phyloP scores from a whole-genome alignment of 2,113 vertebrate genomes.

The Pelodiscus sinensis region DNA sequence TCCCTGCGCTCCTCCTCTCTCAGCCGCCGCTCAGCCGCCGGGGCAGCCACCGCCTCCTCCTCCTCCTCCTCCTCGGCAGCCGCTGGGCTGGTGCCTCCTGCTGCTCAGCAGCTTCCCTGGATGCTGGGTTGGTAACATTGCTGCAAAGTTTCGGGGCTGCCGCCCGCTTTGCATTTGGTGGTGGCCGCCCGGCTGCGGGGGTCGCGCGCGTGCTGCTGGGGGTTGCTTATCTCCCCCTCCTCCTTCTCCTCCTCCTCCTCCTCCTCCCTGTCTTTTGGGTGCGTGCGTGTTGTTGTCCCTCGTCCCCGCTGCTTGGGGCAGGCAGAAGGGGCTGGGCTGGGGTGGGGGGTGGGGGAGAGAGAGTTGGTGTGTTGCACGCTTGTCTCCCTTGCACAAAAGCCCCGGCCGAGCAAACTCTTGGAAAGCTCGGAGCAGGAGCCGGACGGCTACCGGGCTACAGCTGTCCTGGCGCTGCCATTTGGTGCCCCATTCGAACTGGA shows the following conservation, averaged over 20 bases:
- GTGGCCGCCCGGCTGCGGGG: neutral
- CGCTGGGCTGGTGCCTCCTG: neutral
- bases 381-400: constrained; percentile 61
- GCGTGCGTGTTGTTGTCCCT: too few species aligned
- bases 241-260: too few species aligned
- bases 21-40: neutral
- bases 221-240: too few species aligned
- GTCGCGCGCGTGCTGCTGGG: neutral
- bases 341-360: neutral
- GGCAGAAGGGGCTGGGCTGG: neutral
- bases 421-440: constrained; percentile 56
- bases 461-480: constrained; percentile 16
- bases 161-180: neutral
- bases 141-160: neutral
- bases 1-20: neutral
- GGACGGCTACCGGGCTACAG: constrained; percentile 21
- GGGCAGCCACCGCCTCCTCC: too few species aligned
- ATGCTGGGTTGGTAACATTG: neutral
- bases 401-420: constrained; percentile 72
- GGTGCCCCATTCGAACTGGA: constrained; percentile 29
- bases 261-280: too few species aligned
- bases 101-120: neutral
- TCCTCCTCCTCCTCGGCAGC: neutral
- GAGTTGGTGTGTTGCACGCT: constrained; percentile 42
- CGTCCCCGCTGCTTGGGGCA: neutral